phyloP scores from a whole-genome alignment of 2,797 vertebrate genomes.

The Apogon hyalosoma region DNA sequence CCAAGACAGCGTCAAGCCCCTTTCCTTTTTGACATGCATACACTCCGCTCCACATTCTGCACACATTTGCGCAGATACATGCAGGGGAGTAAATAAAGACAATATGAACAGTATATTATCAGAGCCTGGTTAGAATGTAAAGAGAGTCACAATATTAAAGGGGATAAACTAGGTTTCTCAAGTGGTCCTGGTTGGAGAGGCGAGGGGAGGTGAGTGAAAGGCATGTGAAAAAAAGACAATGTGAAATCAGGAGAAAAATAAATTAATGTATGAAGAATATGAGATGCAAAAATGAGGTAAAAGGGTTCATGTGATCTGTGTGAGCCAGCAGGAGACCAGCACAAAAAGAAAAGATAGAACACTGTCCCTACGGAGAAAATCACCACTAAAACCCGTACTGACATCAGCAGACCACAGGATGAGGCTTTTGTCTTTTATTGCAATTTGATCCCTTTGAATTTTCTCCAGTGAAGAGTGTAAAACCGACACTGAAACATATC shows the following conservation, averaged over 20 bases:
- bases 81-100: neutral
- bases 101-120: no score
- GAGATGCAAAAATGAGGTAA: slow-evolving; percentile 10
- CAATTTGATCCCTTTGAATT: slow-evolving; percentile 1
- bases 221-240: neutral
- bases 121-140: no score
- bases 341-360: slow-evolving; percentile 21
- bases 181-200: slow-evolving; percentile 29
- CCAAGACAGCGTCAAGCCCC: slow-evolving; percentile 26
- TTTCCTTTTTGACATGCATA: neutral
- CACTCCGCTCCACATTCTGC: neutral
- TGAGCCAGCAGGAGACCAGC: neutral
- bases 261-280: slow-evolving; percentile 29
- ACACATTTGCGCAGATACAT: slow-evolving; percentile 28
- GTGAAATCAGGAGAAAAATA: slow-evolving; percentile 25
- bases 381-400: slow-evolving; percentile 24
- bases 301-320: neutral
- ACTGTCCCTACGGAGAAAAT: slow-evolving; percentile 43
- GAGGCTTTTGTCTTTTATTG: slow-evolving; percentile 19
- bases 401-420: slow-evolving; percentile 12
- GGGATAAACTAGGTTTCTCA: no score
- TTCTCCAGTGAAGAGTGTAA: neutral
- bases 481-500: neutral
- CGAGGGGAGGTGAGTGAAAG: slow-evolving; percentile 10
- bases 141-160: no score